phyloP scores from a whole-genome alignment of 2,113 vertebrate genomes.

The Nothoprocta perdicaria region DNA sequence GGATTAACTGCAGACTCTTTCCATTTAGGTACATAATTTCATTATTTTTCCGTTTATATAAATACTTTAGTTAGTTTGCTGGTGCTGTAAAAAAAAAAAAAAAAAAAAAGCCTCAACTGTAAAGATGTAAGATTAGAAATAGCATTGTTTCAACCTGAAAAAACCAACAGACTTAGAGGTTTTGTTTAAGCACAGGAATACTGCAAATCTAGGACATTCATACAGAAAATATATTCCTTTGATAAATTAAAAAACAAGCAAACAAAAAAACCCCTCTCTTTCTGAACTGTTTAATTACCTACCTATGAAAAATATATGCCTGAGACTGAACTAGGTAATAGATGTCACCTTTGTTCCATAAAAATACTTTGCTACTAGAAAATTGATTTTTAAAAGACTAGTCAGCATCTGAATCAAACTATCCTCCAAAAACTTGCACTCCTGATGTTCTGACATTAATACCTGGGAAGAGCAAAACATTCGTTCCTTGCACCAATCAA shows the following conservation, averaged over 20 bases:
- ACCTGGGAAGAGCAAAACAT: conserved; percentile 57
- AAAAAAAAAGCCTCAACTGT: conserved; percentile 3
- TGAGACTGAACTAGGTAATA: conserved; percentile 57
- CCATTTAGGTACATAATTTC: neutral
- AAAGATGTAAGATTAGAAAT: conserved; percentile 57
- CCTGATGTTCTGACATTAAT: conserved; percentile 31
- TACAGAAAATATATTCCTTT: conserved; percentile 50
- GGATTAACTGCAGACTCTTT: neutral
- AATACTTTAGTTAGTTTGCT: neutral
- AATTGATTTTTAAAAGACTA: conserved; percentile 64
- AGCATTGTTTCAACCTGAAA: conserved; percentile 39
- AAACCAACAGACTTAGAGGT: conserved; percentile 58
- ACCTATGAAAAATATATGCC: conserved; percentile 59
- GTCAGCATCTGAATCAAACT: conserved; percentile 55
- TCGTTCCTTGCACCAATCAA: conserved; percentile 3
- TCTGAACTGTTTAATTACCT: conserved; percentile 74
- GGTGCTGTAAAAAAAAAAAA: conserved; percentile 26
- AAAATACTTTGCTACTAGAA: conserved; percentile 59
- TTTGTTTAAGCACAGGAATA: conserved; percentile 57
- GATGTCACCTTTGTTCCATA: conserved; percentile 63
- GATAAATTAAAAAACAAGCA: neutral
- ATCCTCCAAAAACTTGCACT: conserved; percentile 37
- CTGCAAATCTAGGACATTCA: conserved; percentile 52
- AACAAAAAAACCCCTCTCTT: neutral
- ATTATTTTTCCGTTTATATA: no score